phyloP scores from a whole-genome alignment of 2,888 invertebrate genomes.

The Trichogramma dendrolimi region DNA sequence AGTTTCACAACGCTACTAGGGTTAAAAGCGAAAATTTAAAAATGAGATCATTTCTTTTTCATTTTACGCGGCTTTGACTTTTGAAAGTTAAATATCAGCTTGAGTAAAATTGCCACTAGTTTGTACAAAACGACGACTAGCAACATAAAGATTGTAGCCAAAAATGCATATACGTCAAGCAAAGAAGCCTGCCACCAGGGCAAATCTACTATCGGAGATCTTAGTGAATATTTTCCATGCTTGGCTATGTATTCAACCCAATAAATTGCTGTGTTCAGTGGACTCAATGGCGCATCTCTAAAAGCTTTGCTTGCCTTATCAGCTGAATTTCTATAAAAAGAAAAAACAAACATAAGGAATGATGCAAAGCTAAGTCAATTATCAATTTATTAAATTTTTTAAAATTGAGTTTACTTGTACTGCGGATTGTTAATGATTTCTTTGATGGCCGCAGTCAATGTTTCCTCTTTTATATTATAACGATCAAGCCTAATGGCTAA shows the following conservation, averaged over 20 bases:
- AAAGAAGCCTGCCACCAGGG: slow-evolving; percentile 51
- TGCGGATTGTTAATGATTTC: slow-evolving; percentile 46
- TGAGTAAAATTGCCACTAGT: too few relatives aligned
- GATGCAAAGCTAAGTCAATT: too few relatives aligned
- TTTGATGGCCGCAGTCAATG: slow-evolving; percentile 46
- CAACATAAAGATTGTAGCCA: slow-evolving; percentile 32
- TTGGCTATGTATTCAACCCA: slow-evolving; percentile 65
- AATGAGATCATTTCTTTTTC: too few relatives aligned
- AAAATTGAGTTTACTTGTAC: slow-evolving; percentile 38
- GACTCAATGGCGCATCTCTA: slow-evolving; percentile 57
- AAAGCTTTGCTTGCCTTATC: slow-evolving; percentile 14
- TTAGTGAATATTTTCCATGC: slow-evolving; percentile 48
- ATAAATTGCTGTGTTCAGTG: slow-evolving; percentile 60
- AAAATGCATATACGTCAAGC: slow-evolving; percentile 55
- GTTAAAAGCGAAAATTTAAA: too few relatives aligned
- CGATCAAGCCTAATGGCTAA: slow-evolving; percentile 33
- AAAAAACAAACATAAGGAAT: too few relatives aligned
- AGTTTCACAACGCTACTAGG: too few relatives aligned
- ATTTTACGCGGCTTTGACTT: too few relatives aligned
- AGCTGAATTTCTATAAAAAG: slow-evolving; percentile 5
- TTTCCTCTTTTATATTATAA: slow-evolving; percentile 42
- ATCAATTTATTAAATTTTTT: background rate
- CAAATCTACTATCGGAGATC: slow-evolving; percentile 50
- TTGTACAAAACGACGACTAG: too few relatives aligned
- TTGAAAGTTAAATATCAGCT: too few relatives aligned